These are phyloP conservation scores for Diplodus puntazzo DNA, from an alignment of 2,797 vertebrate species.

Conservation along the genomic window DNA sequence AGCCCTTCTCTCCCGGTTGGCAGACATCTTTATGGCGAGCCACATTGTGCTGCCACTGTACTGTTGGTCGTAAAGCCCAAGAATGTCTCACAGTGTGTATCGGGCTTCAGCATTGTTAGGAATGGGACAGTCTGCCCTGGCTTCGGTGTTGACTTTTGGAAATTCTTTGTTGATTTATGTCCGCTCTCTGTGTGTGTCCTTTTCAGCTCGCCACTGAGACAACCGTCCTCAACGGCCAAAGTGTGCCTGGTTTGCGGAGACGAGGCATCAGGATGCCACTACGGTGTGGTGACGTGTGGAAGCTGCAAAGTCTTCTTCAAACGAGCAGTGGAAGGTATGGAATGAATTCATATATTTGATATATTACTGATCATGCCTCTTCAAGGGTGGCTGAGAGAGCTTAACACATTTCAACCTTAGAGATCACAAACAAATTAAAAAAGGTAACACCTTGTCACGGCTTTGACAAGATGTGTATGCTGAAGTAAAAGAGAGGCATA, in stretches of 20 bases:
- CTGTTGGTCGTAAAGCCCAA: conserved; percentile 44
- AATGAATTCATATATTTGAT: background rate
- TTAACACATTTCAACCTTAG: background rate
- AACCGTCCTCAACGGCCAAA: conserved; percentile 96
- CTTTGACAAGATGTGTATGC: too few species aligned
- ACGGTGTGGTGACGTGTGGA: conserved; percentile 98
- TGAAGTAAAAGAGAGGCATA: background rate
- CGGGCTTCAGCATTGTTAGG: conserved; percentile 15
- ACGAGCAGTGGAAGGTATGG: conserved; percentile 98
- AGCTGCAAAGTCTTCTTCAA: conserved; percentile 99
- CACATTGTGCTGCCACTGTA: conserved; percentile 58
- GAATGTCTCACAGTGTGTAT: conserved; percentile 56
- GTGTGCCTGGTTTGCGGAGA: conserved; percentile 98
- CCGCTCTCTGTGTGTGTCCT: conserved; percentile 46
- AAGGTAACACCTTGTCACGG: background rate
- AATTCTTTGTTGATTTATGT: conserved; percentile 44
- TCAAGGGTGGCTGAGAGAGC: background rate
- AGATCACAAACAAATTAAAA: background rate
- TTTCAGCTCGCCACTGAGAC: conserved; percentile 93
- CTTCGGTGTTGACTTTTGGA: conserved; percentile 52
- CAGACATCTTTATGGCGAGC: conserved; percentile 64
- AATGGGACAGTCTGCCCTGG: conserved; percentile 22
- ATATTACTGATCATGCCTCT: background rate
- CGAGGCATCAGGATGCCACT: conserved; percentile 98
- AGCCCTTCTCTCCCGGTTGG: conserved; percentile 46